Conservation (phyloP, 2,113 vertebrate species). For the Brachyhypopomus gauderio region DNA sequence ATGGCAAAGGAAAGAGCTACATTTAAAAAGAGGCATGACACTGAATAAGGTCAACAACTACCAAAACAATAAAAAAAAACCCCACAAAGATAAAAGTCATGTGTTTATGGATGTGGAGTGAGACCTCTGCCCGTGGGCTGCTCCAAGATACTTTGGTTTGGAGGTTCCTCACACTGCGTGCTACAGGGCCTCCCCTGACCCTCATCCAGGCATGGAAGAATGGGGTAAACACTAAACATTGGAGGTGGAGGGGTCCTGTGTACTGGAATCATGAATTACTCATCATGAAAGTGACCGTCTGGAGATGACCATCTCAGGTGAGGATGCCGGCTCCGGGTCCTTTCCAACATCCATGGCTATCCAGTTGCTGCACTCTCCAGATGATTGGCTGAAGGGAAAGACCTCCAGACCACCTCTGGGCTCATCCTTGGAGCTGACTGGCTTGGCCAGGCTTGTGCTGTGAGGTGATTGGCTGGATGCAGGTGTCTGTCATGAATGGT, state of each 20-base stretch:
- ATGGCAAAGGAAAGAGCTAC: neutral
- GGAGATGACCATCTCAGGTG: conserved; percentile 28
- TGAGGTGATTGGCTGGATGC: conserved; percentile 53
- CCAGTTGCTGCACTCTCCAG: neutral
- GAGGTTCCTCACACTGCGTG: neutral
- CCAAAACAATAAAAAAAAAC: conserved; percentile 15
- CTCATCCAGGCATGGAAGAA: neutral
- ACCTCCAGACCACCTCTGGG: neutral
- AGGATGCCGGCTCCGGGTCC: neutral
- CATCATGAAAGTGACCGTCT: conserved; percentile 34
- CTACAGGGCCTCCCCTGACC: neutral
- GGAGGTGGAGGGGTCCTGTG: neutral
- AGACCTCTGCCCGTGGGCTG: neutral
- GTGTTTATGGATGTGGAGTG: conserved; percentile 46
- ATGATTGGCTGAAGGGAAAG: neutral
- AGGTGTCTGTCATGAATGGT: conserved; percentile 60
- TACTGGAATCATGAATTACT: neutral
- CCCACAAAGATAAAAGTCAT: conserved; percentile 19
- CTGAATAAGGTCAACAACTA: neutral
- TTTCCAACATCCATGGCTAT: neutral
- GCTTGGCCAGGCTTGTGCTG: neutral
- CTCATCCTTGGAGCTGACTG: neutral
- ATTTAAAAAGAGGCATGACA: conserved; percentile 4
- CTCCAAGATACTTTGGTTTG: neutral
- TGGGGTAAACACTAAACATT: neutral